Evolutionary conservation across 1,140 invertebrate genomes (phyloP).

Genomic region (Agrypnia vestita): DNA sequence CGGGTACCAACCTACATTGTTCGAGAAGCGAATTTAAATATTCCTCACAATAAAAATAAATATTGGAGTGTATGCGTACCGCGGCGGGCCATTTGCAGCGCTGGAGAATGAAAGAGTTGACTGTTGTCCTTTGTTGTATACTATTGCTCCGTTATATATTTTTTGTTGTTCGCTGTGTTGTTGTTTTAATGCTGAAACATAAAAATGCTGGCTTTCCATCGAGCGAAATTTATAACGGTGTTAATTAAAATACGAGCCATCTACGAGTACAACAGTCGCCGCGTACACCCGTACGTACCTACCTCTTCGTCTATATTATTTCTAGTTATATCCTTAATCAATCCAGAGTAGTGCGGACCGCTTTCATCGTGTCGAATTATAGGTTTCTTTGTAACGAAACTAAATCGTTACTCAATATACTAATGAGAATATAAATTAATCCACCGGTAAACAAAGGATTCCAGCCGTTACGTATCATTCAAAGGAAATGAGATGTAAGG

Average conservation of each 20-base stretch:
- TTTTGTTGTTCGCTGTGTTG: conserved; percentile 42
- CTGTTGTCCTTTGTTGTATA: conserved; percentile 55
- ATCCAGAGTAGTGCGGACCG: neutral
- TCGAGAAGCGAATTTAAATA: conserved; percentile 41
- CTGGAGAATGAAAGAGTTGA: conserved; percentile 38
- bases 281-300: neutral
- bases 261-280: neutral
- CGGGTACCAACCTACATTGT: conserved; percentile 19
- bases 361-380: too few relatives aligned
- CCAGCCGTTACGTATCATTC: too few relatives aligned
- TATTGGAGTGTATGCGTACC: conserved; percentile 20
- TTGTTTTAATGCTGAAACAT: conserved; percentile 48
- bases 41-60: conserved; percentile 42
- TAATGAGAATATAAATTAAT: too few relatives aligned
- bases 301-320: neutral
- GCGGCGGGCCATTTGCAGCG: conserved; percentile 41
- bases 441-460: too few relatives aligned
- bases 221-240: conserved; percentile 57
- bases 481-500: too few relatives aligned
- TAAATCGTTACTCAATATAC: too few relatives aligned
- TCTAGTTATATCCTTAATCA: conserved; percentile 5
- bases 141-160: conserved; percentile 48
- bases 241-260: conserved; percentile 58
- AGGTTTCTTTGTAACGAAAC: too few relatives aligned
- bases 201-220: conserved; percentile 57